phyloP scores from a whole-genome alignment of 2,113 vertebrate genomes.

The Bettongia penicillata region DNA sequence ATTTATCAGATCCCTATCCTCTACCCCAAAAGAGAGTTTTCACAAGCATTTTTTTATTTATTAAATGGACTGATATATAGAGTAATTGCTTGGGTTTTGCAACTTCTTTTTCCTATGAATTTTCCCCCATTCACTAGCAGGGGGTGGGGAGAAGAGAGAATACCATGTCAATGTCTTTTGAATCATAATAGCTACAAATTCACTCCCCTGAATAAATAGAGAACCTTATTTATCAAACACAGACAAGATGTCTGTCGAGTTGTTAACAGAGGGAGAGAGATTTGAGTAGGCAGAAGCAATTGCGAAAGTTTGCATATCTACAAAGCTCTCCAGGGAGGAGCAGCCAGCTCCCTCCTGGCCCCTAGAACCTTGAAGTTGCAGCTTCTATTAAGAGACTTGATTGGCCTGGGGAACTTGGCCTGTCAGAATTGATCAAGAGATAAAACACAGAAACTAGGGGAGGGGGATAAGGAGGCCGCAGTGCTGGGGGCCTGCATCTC shows the following conservation, averaged over 20 bases:
- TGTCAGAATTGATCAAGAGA: slow-evolving; percentile 61
- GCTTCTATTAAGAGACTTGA: slow-evolving; percentile 13
- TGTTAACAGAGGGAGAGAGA: slow-evolving; percentile 82
- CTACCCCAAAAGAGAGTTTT: slow-evolving; percentile 76
- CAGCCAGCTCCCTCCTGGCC: slow-evolving; percentile 33
- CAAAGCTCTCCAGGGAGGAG: slow-evolving; percentile 29
- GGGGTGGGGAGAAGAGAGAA: slow-evolving; percentile 72
- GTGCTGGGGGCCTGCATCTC: neutral
- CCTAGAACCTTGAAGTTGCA: slow-evolving; percentile 59
- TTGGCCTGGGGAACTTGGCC: slow-evolving; percentile 63
- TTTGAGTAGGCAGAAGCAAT: slow-evolving; percentile 83
- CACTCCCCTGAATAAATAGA: slow-evolving; percentile 87
- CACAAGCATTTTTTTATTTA: slow-evolving; percentile 75
- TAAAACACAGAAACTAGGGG: slow-evolving; percentile 33
- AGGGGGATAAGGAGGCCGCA: slow-evolving; percentile 18
- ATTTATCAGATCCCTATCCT: slow-evolving; percentile 81
- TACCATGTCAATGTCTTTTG: slow-evolving; percentile 86
- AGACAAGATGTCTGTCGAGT: slow-evolving; percentile 86
- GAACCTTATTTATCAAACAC: slow-evolving; percentile 88
- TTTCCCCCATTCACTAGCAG: slow-evolving; percentile 79
- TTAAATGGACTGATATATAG: slow-evolving; percentile 76
- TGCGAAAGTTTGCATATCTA: slow-evolving; percentile 81
- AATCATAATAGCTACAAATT: slow-evolving; percentile 90
- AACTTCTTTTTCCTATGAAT: slow-evolving; percentile 65
- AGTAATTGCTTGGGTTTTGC: slow-evolving; percentile 84